phyloP scores from a whole-genome alignment of 2,888 invertebrate species.

The Leptinotarsa peninsularis region DNA sequence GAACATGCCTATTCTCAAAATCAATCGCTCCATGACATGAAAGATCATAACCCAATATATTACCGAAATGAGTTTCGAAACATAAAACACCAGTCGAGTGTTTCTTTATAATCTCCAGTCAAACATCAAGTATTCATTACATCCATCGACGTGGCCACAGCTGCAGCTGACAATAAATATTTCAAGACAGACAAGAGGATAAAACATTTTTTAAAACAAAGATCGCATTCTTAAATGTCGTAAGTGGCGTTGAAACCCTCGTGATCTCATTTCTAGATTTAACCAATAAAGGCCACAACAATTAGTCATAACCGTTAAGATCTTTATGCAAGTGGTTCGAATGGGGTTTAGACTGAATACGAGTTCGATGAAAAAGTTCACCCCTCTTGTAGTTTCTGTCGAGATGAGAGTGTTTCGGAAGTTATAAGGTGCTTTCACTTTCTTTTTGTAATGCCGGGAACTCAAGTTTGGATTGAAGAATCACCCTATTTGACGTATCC shows the following conservation, averaged over 20 bases:
- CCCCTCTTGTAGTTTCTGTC: conserved; percentile 7
- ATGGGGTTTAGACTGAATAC: conserved; percentile 11
- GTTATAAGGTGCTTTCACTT: conserved; percentile 18
- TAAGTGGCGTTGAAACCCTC: conserved; percentile 32
- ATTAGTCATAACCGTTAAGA: conserved; percentile 41
- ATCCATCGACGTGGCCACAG: conserved; percentile 42
- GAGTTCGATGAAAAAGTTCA: conserved; percentile 11
- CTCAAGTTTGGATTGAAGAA: background rate
- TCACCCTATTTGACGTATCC: background rate
- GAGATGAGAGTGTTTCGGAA: conserved; percentile 20
- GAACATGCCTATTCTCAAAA: background rate
- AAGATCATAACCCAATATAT: background rate
- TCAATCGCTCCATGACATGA: background rate
- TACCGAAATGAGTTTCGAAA: conserved; percentile 27
- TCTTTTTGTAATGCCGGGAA: background rate
- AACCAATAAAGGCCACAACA: conserved; percentile 33
- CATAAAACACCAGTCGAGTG: conserved; percentile 31
- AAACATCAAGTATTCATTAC: conserved; percentile 42
- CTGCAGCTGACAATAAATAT: conserved; percentile 55
- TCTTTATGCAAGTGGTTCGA: conserved; percentile 29
- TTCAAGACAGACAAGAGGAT: conserved; percentile 54
- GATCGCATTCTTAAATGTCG: conserved; percentile 40
- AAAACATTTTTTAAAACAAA: conserved; percentile 53
- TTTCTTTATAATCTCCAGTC: conserved; percentile 28
- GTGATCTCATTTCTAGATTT: conserved; percentile 41